Percentiles rank a stretch among this genome's conserved stretches.
Evolutionary conservation across 2,797 vertebrate genomes (phyloP).

Genomic region (Crypturellus tataupa): DNA sequence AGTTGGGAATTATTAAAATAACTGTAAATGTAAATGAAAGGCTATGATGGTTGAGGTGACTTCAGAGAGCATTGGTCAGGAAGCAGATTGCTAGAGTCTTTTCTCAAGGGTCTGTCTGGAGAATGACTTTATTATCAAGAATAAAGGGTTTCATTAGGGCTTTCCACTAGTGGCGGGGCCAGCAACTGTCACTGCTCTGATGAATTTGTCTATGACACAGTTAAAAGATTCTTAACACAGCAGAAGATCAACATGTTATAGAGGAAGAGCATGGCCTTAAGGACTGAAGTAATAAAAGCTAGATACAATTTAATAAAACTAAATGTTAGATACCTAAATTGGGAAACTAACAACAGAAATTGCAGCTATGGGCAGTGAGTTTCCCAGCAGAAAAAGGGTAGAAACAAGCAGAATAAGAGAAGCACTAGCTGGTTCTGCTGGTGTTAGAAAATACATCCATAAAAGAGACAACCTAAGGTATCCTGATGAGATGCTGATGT

Average conservation of each 20-base stretch:
- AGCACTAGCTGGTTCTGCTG: not conserved
- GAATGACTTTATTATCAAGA: not conserved
- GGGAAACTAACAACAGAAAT: not conserved
- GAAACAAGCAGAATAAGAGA: not conserved
- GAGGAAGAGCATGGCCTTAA: conserved; percentile 25
- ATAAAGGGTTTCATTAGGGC: conserved; percentile 3
- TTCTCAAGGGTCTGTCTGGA: not conserved
- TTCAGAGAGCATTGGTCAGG: not conserved
- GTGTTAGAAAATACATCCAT: not conserved
- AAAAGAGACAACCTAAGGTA: not conserved
- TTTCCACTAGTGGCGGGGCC: conserved; percentile 27
- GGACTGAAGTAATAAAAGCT: conserved; percentile 2
- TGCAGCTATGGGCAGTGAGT: not conserved
- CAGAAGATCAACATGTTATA: not conserved
- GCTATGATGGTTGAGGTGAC: not conserved
- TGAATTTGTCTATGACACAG: conserved; percentile 36
- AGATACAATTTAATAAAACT: conserved; percentile 34
- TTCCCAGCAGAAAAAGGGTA: not conserved
- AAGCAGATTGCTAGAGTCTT: not conserved
- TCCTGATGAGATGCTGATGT: not conserved
- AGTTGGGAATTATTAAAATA: not conserved
- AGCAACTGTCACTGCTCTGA: not conserved
- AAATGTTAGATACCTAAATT: conserved; percentile 10
- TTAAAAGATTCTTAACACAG: conserved; percentile 20
- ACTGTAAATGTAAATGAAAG: not conserved